Base-by-base conservation (phyloP, 2,113 vertebrate species). In the Melanocharis versteri region DNA sequence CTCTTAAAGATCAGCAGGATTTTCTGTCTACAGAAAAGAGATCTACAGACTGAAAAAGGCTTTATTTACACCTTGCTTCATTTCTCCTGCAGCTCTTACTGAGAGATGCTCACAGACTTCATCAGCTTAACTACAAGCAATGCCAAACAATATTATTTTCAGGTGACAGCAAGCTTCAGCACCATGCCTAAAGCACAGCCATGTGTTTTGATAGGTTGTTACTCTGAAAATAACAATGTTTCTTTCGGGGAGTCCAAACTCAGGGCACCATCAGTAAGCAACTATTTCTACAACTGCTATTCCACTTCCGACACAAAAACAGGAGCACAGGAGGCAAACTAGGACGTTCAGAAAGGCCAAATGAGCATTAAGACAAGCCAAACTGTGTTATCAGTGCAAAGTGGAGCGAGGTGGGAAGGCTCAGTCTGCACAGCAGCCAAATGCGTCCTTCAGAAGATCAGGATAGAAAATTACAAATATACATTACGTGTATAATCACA, bases 251-350 rank as follows among this genome's bases (percentile, higher is more conserved):
- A 86, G 24, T n/a, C 65, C 35, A 71, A 77, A 42, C 24, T 50
- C 27, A 22, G 1, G 1, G 18, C 20, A 28, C 56, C 75, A 93
- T 64, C 3, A 1, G 54, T 35, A 82, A 28, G 35, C 26, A 87
- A 70, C 35, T 72, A 50, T 8, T 68, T 44, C 71, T 44, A 81
- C n/a, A 87, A 79, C 17, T 57, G 40, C n/a, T 53, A 10, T 27
- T 60, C 31, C 73, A 39, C 45, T 58, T 71, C 6, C 0, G 0
- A 45, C 35, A 47, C 20, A 47, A 50, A 37, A 45, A 1, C 11
- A 78, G 47, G 21, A 92, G 56, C 19, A 68, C 0, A 5, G 14
- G 10, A 80, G 16, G 58, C 30, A 77, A 83, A 73, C 17, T 0
- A 31, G 50, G 71, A 64, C 5, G 2, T 26, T 53, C 3, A n/a